Percentiles rank a stretch among this genome's conserved stretches.
Conservation (phyloP, 1,140 invertebrate genomes). For the Limonius californicus region DNA sequence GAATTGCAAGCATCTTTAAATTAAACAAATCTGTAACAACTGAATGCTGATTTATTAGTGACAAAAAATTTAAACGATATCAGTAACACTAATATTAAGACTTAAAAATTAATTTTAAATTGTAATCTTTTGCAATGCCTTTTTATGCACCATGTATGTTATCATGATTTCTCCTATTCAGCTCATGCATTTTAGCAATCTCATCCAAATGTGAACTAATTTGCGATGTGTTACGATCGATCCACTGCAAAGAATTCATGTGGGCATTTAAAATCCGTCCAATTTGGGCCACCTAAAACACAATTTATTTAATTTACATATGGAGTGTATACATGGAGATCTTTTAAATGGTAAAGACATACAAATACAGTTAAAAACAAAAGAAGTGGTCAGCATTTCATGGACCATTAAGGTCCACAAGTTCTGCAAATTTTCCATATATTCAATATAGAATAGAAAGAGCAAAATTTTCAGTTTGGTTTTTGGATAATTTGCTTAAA, state of each 20-base stretch:
- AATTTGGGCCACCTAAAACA: conserved; percentile 78
- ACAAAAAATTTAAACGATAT: neutral
- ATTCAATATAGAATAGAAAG: too few relatives aligned
- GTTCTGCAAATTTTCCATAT: too few relatives aligned
- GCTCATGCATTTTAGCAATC: conserved; percentile 76
- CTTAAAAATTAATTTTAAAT: neutral
- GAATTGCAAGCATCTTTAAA: neutral
- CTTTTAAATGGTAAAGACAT: too few relatives aligned
- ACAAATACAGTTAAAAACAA: too few relatives aligned
- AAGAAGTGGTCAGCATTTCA: too few relatives aligned
- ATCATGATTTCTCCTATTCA: conserved; percentile 52
- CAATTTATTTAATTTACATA: conserved; percentile 24
- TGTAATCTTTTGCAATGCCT: neutral
- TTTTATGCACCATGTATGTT: conserved; percentile 9
- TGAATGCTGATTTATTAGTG: neutral
- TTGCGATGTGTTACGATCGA: conserved; percentile 72
- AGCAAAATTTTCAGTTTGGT: too few relatives aligned
- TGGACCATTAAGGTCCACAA: too few relatives aligned
- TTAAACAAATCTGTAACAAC: too few relatives aligned
- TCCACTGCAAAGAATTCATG: conserved; percentile 93
- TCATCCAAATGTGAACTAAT: conserved; percentile 79
- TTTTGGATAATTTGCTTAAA: too few relatives aligned
- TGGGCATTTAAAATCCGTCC: conserved; percentile 93
- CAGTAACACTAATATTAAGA: neutral
- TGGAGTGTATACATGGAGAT: too few relatives aligned